Evolutionary conservation across 2,113 vertebrate species (phyloP).

Genomic region (Columbina picui): DNA sequence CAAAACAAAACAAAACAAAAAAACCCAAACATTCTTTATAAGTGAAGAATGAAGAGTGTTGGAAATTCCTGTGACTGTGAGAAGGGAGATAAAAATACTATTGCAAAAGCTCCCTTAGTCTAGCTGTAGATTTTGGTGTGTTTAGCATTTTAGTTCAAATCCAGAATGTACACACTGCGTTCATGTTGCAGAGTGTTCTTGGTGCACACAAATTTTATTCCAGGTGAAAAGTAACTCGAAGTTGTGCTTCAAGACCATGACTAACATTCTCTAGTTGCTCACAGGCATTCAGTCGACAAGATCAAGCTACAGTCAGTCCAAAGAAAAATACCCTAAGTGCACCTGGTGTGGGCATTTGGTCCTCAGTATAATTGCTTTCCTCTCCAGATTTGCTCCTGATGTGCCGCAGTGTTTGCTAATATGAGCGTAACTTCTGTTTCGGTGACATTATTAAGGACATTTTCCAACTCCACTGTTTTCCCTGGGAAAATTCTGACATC

Average conservation of each 20-base stretch:
- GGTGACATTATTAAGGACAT: neutral
- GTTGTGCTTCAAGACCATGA: neutral
- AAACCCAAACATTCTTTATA: neutral
- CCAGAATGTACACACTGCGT: neutral
- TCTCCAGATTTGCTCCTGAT: neutral
- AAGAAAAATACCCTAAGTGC: neutral
- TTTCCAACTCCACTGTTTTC: neutral
- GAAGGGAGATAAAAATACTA: neutral
- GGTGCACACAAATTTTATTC: neutral
- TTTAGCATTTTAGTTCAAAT: neutral
- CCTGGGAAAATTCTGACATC: neutral
- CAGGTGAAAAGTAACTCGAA: neutral
- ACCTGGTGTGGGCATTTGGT: neutral
- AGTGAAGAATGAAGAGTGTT: neutral
- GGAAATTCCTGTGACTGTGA: neutral
- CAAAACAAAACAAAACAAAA: neutral
- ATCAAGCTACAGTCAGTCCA: neutral
- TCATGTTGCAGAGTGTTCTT: neutral
- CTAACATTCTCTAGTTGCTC: neutral
- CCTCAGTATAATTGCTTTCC: neutral
- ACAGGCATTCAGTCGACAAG: neutral
- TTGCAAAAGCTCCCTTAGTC: neutral
- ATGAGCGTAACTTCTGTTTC: neutral
- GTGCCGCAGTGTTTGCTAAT: neutral
- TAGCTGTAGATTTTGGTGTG: neutral